Base-by-base conservation (phyloP, 2,797 vertebrate genomes). In the Rhadinocentrus ornatus region DNA sequence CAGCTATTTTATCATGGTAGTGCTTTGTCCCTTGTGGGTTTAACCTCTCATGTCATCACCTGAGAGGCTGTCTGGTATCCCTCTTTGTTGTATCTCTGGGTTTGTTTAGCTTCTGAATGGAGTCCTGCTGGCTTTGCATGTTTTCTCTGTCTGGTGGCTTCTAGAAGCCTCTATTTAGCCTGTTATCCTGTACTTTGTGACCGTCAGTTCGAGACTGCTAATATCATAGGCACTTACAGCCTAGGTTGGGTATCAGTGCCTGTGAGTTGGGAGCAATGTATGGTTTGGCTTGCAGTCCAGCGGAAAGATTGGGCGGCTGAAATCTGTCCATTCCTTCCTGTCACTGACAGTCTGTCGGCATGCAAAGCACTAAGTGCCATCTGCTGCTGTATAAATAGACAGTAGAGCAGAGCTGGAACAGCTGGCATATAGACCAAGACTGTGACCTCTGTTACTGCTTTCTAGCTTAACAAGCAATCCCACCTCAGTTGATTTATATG, bases 351-450 rank as follows among this genome's bases (percentile, higher is more conserved):
- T 90, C 91, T 91, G 92, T 94, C 89, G 92, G 91, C 89, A 92
- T 92, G 88, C 61, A 46, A 88, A 85, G 89, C 85, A 82, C 87
- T 87, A 88, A 84, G 87, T 86, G 79, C 94, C 94, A 94, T 94
- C 94, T 94, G 94, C 89, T 92, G 86, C 86, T 86, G 89, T 94
- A 94, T 91, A 93, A 94, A 94, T 95, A 95, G 93, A 89, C 81
- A 50, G 82, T 77, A 84, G 87, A 84, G 52, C 89, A 77, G 68
- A 71, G 84, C 77, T 81, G 75, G 80, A 92, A 93, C 93, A 94
- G 93, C 93, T 94, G 93, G 92, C 88, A 62, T 73, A 70, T 55
- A 62, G 85, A 80, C 84, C 86, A 74, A 58, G 70, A 81, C 89
- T 79, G 71, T 44, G 8, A 75, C 83, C 85, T 86, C 83, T 85